Evolutionary conservation across 2,888 invertebrate genomes (phyloP).

Genomic region (Priocnemis perturbator): DNA sequence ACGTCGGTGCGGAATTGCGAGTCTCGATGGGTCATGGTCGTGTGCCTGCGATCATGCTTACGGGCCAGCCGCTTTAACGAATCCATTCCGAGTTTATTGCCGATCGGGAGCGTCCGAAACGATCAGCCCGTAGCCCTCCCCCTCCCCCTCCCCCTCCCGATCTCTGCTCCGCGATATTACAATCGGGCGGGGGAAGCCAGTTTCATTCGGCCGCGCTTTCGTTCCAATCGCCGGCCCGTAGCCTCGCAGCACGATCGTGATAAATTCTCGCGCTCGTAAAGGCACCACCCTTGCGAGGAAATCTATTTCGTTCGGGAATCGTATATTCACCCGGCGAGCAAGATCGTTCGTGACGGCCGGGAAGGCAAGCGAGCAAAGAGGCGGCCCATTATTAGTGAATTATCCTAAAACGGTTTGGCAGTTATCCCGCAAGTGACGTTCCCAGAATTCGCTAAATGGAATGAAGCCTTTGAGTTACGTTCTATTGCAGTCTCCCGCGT

Average conservation of each 20-base stretch:
- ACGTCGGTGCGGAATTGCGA: too few species aligned
- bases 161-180: slow-evolving; percentile 35
- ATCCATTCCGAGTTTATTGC: slow-evolving; percentile 42
- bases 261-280: slow-evolving; percentile 13
- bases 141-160: slow-evolving; percentile 9
- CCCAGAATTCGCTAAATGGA: too few species aligned
- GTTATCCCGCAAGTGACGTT: too few species aligned
- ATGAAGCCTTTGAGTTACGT: too few species aligned
- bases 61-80: slow-evolving; percentile 25
- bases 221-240: slow-evolving; percentile 5
- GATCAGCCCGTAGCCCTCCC: not conserved
- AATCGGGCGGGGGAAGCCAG: slow-evolving; percentile 21
- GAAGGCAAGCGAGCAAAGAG: not conserved
- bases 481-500: too few species aligned
- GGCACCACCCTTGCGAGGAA: slow-evolving; percentile 1
- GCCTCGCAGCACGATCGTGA: slow-evolving; percentile 8
- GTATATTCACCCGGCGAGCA: not conserved
- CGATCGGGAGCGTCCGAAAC: slow-evolving; percentile 19
- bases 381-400: slow-evolving; percentile 7
- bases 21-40: slow-evolving; percentile 3
- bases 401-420: not conserved
- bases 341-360: slow-evolving; percentile 2
- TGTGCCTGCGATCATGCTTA: slow-evolving; percentile 33
- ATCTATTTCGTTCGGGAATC: slow-evolving; percentile 6
- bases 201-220: slow-evolving; percentile 18